A percentile compares a stretch with the other conserved stretches of the same genome.
Evolutionary conservation across 2,113 vertebrate species (phyloP).

Genomic region (Serinus canaria): DNA sequence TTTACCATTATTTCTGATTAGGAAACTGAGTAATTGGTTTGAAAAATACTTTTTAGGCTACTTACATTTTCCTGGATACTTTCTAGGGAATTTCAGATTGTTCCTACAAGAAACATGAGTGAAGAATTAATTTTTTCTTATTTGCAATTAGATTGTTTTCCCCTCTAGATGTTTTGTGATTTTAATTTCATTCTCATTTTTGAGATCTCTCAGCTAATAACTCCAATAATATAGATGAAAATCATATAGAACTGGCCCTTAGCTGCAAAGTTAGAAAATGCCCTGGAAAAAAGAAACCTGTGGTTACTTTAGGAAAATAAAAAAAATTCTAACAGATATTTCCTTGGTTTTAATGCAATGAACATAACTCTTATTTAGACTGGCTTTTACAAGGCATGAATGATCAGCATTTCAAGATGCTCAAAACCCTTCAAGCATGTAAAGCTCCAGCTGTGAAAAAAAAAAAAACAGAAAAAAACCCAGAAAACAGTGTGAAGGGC

Average conservation of each 20-base stretch:
- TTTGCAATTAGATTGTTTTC: not conserved
- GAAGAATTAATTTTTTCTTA: not conserved
- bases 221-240: not conserved
- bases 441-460: not conserved
- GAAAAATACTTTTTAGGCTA: not conserved
- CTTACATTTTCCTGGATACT: not conserved
- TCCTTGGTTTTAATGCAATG: not conserved
- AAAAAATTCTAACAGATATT: not conserved
- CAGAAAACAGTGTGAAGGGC: not conserved
- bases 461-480: accelerated
- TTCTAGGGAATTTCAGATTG: not conserved
- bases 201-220: not conserved
- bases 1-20: not conserved
- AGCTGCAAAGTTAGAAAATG: not conserved
- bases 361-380: not conserved
- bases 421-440: not conserved
- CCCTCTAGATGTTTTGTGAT: not conserved
- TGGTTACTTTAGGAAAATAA: not conserved
- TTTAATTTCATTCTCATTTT: not conserved
- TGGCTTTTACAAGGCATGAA: not conserved
- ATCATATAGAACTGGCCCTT: not conserved
- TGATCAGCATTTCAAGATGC: not conserved
- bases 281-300: not conserved
- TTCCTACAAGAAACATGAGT: not conserved
- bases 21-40: not conserved